Evolutionary conservation across 2,797 vertebrate species (phyloP), one percentile per base, ranked within the genome.

Genomic region (Coreius guichenoti): DNA sequence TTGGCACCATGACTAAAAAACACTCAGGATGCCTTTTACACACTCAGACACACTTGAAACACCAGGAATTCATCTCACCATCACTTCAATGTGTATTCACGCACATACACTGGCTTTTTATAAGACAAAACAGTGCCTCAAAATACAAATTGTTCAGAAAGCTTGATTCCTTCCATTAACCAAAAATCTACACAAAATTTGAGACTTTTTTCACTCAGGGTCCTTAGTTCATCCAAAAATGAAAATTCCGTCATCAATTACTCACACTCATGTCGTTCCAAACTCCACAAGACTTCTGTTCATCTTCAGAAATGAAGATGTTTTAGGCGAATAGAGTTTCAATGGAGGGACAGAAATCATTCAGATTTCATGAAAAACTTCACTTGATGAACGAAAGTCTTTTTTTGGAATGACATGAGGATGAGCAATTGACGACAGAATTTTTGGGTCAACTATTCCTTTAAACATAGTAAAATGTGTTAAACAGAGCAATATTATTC

Each of bases 21-120:
- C 84, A 43, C n/a, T 51, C 47, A 43, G 16, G 74, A 85, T 79
- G 68, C 74, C 36, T 73, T 82, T 73, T 70, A 77, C 39, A 77
- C 36, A 74, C 61, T 76, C 77, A 23, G 67, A 72, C n/a, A 33
- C 21, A 70, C 72, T 81, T 39, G 47, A 80, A 45, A 43, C 49
- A 31, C 54, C 63, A 72, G 36, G 81, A 81, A 80, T 83, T 76
- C 23, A 49, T 75, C 77, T 54, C 39, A 54, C 63, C 81, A 82
- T 75, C 49, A 79, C 58, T 79, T 36, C 17, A 56, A 11, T 61
- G 58, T 33, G 47, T 58, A 74, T 39, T 69, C 82, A 45, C 12
- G 0, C 45, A 26, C 21, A 56, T 58, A 72, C 58, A 82, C 19
- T 70, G 54, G 7, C 36, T 67, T 36, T 56, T 65, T 33, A 19